A percentile compares a stretch with the other conserved stretches of the same genome.
These are phyloP conservation scores for Scaptomyza flava DNA, from an alignment of 2,888 invertebrate species.

Conservation along the genomic window DNA sequence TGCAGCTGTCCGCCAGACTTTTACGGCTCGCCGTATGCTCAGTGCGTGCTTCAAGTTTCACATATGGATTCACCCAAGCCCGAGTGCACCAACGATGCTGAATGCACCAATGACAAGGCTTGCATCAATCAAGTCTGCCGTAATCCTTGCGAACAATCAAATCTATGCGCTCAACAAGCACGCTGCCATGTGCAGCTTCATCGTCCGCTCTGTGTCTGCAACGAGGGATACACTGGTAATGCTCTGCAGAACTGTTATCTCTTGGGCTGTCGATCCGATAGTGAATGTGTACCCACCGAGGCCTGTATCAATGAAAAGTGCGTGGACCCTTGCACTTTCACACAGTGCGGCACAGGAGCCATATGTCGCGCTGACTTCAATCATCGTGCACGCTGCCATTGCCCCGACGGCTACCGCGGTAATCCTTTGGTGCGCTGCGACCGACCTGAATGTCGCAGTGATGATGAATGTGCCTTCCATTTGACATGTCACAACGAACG, in stretches of 20 bases:
- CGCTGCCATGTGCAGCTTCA: slow-evolving; percentile 92
- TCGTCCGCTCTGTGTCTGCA: slow-evolving; percentile 92
- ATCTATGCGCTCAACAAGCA: slow-evolving; percentile 91
- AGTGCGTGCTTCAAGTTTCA: slow-evolving; percentile 87
- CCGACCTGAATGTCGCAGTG: slow-evolving; percentile 90
- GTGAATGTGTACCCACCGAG: slow-evolving; percentile 92
- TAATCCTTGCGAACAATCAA: slow-evolving; percentile 89
- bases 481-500: slow-evolving; percentile 91
- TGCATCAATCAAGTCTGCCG: slow-evolving; percentile 91
- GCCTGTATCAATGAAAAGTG: slow-evolving; percentile 93
- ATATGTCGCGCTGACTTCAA: slow-evolving; percentile 90
- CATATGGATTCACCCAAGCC: slow-evolving; percentile 86
- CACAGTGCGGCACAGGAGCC: slow-evolving; percentile 93
- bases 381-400: slow-evolving; percentile 92
- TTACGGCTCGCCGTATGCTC: slow-evolving; percentile 91
- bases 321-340: slow-evolving; percentile 90
- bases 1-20: slow-evolving; percentile 93
- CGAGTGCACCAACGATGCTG: slow-evolving; percentile 91
- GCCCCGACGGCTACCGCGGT: slow-evolving; percentile 90
- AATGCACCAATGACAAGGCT: slow-evolving; percentile 93
- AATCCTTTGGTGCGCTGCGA: slow-evolving; percentile 92
- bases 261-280: slow-evolving; percentile 93
- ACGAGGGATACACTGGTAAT: slow-evolving; percentile 92
- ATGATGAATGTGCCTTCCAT: slow-evolving; percentile 91
- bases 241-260: slow-evolving; percentile 91